phyloP scores from a whole-genome alignment of 2,113 vertebrate species.

The Gnathonemus echidnorhynchus region DNA sequence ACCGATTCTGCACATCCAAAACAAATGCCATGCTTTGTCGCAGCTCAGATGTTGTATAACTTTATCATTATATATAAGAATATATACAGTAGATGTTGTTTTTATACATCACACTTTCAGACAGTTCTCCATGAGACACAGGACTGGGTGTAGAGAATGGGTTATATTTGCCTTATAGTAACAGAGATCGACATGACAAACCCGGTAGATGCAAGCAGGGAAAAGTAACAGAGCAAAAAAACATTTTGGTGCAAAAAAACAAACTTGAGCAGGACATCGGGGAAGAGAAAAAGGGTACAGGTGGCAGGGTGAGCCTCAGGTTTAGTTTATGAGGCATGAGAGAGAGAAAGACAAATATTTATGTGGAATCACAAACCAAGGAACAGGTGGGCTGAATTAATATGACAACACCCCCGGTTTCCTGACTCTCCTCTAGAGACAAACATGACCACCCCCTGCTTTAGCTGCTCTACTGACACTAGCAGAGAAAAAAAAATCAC shows the following conservation, averaged over 20 bases:
- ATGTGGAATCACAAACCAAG: slow-evolving; percentile 4
- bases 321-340: background rate
- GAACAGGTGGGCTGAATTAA: slow-evolving; percentile 6
- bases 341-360: background rate
- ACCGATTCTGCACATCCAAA: background rate
- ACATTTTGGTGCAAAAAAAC: background rate
- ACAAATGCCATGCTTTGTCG: background rate
- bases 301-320: background rate
- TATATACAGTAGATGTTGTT: background rate
- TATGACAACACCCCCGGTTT: background rate
- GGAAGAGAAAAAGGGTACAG: background rate
- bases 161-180: background rate
- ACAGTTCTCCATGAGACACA: background rate
- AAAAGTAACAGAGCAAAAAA: background rate
- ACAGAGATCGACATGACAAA: background rate
- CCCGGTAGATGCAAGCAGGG: background rate
- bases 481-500: background rate
- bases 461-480: background rate
- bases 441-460: background rate
- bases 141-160: background rate
- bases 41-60: background rate
- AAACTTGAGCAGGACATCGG: background rate
- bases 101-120: background rate
- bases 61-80: background rate
- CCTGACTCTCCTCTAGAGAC: background rate